Evolutionary conservation across 1,140 invertebrate genomes (phyloP).

Genomic region (Agrilus planipennis): DNA sequence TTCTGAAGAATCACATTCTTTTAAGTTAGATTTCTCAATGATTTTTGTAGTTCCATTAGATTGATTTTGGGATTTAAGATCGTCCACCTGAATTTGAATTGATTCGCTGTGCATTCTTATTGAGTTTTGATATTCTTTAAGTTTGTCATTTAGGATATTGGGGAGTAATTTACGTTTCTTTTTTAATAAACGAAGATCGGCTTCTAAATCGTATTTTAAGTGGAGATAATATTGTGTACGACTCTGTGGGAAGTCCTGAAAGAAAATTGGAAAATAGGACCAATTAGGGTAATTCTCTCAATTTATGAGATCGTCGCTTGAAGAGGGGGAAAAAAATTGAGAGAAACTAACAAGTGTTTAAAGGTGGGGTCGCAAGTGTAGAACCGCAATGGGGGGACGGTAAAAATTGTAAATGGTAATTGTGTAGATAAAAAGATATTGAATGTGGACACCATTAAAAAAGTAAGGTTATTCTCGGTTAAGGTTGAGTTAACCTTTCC

Average conservation of each 20-base stretch:
- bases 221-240: conserved; percentile 12
- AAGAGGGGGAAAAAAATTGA: no score
- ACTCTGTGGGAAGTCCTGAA: conserved; percentile 12
- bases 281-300: no score
- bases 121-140: conserved; percentile 15
- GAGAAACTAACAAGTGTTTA: no score
- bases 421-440: no score
- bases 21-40: not conserved
- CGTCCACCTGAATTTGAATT: not conserved
- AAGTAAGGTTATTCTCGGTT: no score
- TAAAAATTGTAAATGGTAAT: no score
- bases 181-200: conserved; percentile 17
- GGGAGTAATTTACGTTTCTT: conserved; percentile 13
- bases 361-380: no score
- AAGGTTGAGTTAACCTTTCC: no score
- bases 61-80: not conserved
- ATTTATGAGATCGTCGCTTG: no score
- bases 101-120: not conserved
- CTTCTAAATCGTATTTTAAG: conserved; percentile 25
- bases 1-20: not conserved
- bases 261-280: conserved; percentile 8
- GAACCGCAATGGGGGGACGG: no score
- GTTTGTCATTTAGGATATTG: conserved; percentile 13
- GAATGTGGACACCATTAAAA: no score
- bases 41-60: not conserved